Conservation (phyloP, 2,797 vertebrate species). For the Ceyx erithaca region DNA sequence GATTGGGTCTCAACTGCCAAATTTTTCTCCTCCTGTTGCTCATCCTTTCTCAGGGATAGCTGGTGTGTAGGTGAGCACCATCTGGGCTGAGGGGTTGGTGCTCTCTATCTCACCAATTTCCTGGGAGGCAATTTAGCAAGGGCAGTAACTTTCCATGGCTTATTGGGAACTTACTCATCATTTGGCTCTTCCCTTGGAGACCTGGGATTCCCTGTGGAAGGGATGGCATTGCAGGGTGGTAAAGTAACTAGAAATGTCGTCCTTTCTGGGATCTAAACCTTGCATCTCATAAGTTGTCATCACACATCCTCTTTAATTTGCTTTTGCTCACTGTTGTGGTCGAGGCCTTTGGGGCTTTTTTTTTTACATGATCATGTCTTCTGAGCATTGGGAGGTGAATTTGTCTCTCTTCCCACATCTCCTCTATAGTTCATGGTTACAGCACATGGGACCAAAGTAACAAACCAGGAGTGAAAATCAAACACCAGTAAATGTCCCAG, state of each 20-base stretch:
- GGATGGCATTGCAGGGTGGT: background rate
- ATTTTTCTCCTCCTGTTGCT: background rate
- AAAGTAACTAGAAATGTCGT: background rate
- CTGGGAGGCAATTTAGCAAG: background rate
- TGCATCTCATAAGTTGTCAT: background rate
- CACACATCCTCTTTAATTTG: background rate
- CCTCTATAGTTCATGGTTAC: background rate
- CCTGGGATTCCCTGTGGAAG: background rate
- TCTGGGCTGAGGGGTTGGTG: background rate
- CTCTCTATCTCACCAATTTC: background rate
- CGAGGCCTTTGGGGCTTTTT: background rate
- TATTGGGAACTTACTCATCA: background rate
- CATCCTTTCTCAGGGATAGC: background rate
- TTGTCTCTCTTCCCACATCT: background rate
- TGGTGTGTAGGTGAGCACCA: background rate
- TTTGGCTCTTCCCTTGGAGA: background rate
- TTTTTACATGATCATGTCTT: background rate
- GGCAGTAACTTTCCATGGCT: background rate
- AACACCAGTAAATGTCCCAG: accelerated
- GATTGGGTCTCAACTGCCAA: background rate
- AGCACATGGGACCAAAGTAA: background rate
- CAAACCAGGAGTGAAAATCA: background rate
- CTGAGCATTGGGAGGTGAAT: background rate
- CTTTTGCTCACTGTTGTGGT: accelerated
- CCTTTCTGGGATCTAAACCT: background rate